A percentile compares a stretch with the other conserved stretches of the same genome.
These are phyloP conservation scores for Rhagoletis zephyria DNA, from an alignment of 1,140 invertebrate genomes.

Conservation along the genomic window DNA sequence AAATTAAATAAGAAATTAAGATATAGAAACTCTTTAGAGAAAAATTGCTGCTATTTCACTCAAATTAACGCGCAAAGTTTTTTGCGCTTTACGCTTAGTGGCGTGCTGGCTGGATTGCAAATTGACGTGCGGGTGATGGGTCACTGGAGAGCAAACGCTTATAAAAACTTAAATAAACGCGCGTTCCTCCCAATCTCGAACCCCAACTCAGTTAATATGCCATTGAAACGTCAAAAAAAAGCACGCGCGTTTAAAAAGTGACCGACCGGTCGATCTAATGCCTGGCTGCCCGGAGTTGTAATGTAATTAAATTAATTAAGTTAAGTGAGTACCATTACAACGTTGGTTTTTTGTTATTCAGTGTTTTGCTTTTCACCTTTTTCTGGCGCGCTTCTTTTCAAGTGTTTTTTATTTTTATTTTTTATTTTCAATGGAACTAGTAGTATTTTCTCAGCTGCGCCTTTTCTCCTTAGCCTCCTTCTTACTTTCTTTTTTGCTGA, in stretches of 20 bases:
- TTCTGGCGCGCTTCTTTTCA: background rate
- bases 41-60: conserved; percentile 44
- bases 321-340: conserved; percentile 32
- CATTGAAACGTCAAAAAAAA: conserved; percentile 27
- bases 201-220: background rate
- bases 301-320: conserved; percentile 51
- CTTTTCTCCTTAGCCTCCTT: no score
- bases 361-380: background rate
- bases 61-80: conserved; percentile 47
- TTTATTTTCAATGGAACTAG: no score
- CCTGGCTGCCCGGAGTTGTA: background rate
- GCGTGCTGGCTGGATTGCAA: background rate
- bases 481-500: background rate
- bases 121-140: conserved; percentile 38
- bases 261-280: background rate
- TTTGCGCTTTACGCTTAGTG: background rate
- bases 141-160: conserved; percentile 37
- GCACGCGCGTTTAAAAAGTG: conserved; percentile 16
- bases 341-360: background rate
- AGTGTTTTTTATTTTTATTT: background rate
- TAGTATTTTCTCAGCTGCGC: background rate
- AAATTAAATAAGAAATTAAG: background rate
- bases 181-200: no score
- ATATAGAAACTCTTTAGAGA: background rate
- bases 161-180: background rate